Evolutionary conservation across 1,140 invertebrate genomes (phyloP), one percentile per base, ranked within the genome.

Genomic region (Tyrophagus putrescentiae): DNA sequence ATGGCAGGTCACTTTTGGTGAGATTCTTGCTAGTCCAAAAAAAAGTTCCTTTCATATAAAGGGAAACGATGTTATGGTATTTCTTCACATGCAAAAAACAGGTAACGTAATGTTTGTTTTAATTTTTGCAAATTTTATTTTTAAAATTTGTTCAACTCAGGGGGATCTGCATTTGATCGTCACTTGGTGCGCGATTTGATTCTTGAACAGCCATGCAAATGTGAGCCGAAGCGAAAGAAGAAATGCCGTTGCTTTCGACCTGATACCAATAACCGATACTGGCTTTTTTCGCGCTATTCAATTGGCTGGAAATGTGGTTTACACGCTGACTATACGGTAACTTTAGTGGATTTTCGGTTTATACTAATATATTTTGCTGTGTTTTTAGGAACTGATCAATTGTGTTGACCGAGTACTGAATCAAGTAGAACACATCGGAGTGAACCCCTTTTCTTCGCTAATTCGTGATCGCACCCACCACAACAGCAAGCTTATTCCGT

Each of bases 281-380:
- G 95, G 95, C 77, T 98, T 48, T 98, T 99, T 75, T 96, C 91
- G 70, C 80, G 95, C 67, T 97, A 96, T 74, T 96, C 93, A 6
- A 96, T 91, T 18, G 95, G 95, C 50, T 98, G 95, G 95, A 88
- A 89, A 68, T 99, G 95, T 76, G 94, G 95, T 53, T 75, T 98
- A 18, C 95, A 98, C 75, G 92, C 95, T 9, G 89, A 98, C 75
- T 98, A 91, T 85, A 97, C 94, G 13, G 57, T 59, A 59, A 59
- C 9, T 34, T 6, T 27, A 27, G n/a, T n/a, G n/a, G n/a, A n/a
- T n/a, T n/a, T n/a, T n/a, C n/a, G n/a, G n/a, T n/a, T 39, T 39
- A 13, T 13, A 39, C n/a, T 39, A 39, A 29, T 41, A 56, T 34
- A 4, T n/a, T 57, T 57, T 42, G n/a, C 16, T 39, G 4, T 39